Evolutionary conservation across 2,888 invertebrate species (phyloP), one percentile per base, ranked within the genome.

Genomic region (Platycheirus rosarum): DNA sequence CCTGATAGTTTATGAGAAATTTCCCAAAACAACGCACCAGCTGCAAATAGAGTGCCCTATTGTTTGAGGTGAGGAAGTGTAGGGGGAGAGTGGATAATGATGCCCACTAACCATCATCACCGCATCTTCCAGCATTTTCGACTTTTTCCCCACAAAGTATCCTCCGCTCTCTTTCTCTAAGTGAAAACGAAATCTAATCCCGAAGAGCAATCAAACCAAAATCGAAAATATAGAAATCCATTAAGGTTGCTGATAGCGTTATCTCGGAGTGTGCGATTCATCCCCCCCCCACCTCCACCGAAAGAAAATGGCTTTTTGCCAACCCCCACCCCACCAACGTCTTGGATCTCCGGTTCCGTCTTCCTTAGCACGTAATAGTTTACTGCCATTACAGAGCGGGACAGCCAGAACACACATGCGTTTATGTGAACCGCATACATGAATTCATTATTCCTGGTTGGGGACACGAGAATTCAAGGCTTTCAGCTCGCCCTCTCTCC

Each of bases 181-280:
- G 86, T 86, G 86, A 86, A 86, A 86, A 86, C 86, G 87, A 87
- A 86, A 87, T 86, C 85, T 86, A 86, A 86, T 86, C 86, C 86
- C 86, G 82, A 85, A 87, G 85, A 87, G 86, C 86, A 87, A 87
- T 87, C 86, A 87, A 87, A 86, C 86, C 86, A 86, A 86, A 86
- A 87, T 86, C 86, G 86, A 86, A 87, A 87, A 79, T 86, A 86
- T 85, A 86, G 85, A 86, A 86, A 86, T 86, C 87, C 86, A 87
- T 86, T 87, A 86, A 85, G 85, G 86, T 85, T 85, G 86, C 84
- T 86, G 86, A 86, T 86, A 85, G 85, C 84, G 86, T 87, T 87
- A 86, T 86, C 86, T 85, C 44, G 68, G 77, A 55, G 70, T 82
- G 65, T 77, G 82, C 77, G 71, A 68, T 63, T 82, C 76, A 44